A percentile compares a stretch with the other conserved stretches of the same genome.
These are phyloP conservation scores for Xylophagus ater DNA, from an alignment of 2,888 invertebrate species.

Conservation along the genomic window DNA sequence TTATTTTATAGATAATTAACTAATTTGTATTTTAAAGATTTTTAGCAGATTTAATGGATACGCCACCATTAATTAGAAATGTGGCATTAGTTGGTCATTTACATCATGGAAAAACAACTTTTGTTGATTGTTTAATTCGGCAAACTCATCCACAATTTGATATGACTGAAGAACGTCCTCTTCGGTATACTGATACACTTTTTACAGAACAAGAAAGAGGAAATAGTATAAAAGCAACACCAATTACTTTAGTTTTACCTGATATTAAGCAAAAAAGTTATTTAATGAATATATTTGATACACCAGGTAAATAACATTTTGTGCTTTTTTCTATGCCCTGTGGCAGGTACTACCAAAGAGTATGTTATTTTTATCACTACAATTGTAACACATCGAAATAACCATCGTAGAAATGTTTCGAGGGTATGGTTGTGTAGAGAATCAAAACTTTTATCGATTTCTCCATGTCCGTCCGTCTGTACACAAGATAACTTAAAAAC, in stretches of 20 bases:
- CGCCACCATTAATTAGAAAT: constrained; percentile 88
- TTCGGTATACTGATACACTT: constrained; percentile 89
- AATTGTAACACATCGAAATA: too few species aligned
- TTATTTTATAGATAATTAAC: background rate
- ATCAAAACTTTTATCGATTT: too few species aligned
- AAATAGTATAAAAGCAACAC: constrained; percentile 93
- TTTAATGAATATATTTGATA: constrained; percentile 93
- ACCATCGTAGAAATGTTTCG: too few species aligned
- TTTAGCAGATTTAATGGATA: constrained; percentile 96
- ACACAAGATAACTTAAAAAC: too few species aligned
- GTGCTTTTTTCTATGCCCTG: background rate
- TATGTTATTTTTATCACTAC: too few species aligned
- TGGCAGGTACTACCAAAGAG: too few species aligned
- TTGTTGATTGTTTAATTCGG: constrained; percentile 91
- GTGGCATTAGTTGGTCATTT: constrained; percentile 92
- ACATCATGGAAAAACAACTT: constrained; percentile 98
- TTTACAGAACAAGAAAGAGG: constrained; percentile 97
- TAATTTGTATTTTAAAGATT: constrained; percentile 44
- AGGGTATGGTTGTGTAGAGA: too few species aligned
- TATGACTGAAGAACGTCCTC: constrained; percentile 62
- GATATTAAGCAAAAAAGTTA: constrained; percentile 95
- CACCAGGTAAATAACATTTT: constrained; percentile 49
- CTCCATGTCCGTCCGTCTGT: too few species aligned
- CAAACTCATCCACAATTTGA: constrained; percentile 94
- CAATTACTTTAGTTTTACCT: constrained; percentile 85